Percentiles rank a stretch among this genome's conserved stretches.
These are phyloP conservation scores for Papilio gigon DNA, from an alignment of 2,888 invertebrate species.

Conservation along the genomic window DNA sequence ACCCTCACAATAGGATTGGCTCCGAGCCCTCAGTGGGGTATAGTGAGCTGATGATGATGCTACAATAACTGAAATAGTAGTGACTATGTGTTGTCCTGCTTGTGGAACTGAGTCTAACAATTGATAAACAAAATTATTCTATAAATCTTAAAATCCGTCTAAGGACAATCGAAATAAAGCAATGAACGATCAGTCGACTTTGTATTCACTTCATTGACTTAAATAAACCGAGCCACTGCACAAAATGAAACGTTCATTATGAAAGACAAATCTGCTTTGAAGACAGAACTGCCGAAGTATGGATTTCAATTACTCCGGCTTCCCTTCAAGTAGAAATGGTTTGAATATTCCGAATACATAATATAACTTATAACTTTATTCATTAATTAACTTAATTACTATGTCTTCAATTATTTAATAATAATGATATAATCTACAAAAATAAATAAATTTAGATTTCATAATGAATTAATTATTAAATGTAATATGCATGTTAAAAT, in stretches of 20 bases:
- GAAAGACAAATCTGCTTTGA: constrained; percentile 45
- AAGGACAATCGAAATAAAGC: constrained; percentile 29
- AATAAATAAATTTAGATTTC: too few relatives aligned
- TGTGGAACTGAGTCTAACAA: not conserved
- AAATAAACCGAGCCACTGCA: constrained; percentile 59
- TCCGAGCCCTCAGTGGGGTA: too few relatives aligned
- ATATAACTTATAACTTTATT: constrained; percentile 22
- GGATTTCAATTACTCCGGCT: constrained; percentile 22
- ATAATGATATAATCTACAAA: too few relatives aligned
- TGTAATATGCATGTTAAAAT: not conserved
- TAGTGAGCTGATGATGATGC: too few relatives aligned
- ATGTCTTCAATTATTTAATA: not conserved
- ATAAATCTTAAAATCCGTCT: constrained; percentile 26
- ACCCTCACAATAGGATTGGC: too few relatives aligned
- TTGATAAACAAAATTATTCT: not conserved
- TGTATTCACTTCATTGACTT: constrained; percentile 52
- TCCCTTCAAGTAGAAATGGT: constrained; percentile 18
- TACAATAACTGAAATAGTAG: too few relatives aligned
- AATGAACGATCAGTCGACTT: constrained; percentile 25
- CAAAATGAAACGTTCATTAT: constrained; percentile 56
- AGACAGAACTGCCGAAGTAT: constrained; percentile 20
- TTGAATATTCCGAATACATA: constrained; percentile 21
- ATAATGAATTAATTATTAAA: not conserved
- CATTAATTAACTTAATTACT: constrained; percentile 14
- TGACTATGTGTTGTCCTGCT: too few relatives aligned